phyloP scores from a whole-genome alignment of 2,113 vertebrate genomes.

The Agelaius phoeniceus region DNA sequence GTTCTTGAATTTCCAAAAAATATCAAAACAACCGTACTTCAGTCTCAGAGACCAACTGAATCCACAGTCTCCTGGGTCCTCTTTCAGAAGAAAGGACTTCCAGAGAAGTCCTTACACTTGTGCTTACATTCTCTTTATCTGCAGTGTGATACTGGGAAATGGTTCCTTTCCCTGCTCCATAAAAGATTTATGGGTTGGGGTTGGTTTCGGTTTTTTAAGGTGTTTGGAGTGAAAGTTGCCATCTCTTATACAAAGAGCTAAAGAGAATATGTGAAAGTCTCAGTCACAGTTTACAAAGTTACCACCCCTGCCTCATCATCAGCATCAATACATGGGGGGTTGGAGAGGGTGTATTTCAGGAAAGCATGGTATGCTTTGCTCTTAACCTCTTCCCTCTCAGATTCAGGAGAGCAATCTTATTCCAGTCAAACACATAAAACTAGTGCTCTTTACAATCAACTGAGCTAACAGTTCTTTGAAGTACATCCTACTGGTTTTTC shows the following conservation, averaged over 20 bases:
- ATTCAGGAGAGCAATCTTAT: not conserved
- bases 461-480: not conserved
- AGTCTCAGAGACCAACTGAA: not conserved
- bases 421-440: not conserved
- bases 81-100: not conserved
- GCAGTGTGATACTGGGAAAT: not conserved
- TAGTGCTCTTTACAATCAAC: not conserved
- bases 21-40: not conserved
- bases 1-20: not conserved
- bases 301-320: not conserved
- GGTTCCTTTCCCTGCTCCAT: not conserved
- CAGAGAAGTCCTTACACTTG: not conserved
- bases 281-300: not conserved
- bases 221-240: not conserved
- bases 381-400: not conserved
- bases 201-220: not conserved
- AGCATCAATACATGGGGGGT: not conserved
- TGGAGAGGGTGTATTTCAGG: not conserved
- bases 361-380: not conserved
- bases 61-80: not conserved
- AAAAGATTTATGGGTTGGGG: not conserved
- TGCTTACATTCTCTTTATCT: not conserved
- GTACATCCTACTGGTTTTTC: not conserved
- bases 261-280: not conserved
- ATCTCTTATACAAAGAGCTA: not conserved